Evolutionary conservation across 35 echinoderm and acorn worm genomes (phyloP), one percentile per base, ranked within the genome.

Genomic region (Ptychodera flava): DNA sequence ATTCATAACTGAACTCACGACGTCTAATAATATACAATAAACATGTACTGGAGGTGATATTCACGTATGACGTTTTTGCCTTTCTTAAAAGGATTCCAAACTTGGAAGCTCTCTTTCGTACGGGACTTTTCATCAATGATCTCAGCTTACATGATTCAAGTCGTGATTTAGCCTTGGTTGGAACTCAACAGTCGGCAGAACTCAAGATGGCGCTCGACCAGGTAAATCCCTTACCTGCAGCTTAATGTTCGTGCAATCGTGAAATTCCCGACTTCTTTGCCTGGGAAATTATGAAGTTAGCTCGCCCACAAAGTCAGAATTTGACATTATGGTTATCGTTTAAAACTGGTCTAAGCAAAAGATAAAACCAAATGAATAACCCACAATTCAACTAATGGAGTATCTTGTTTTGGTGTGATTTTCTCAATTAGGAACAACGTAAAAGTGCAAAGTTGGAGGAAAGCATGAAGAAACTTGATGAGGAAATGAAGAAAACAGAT

Each of bases 191-290:
- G 35, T 97, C 95, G 6, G 92, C 95, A 0, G 95, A 97, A 84
- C 90, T 97, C 76, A 97, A 97, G 80, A 36, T 97, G 81, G 95
- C 95, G 32, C 85, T 97, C 35, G 95, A 97, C 77, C 95, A 94
- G 90, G 92, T 93, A 90, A 86, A 31, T 0, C n/a, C 0, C 86
- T 27, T 27, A 22, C 15, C 28, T 88, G 0, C 28, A 37, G 31
- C 31, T n/a, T n/a, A n/a, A n/a, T n/a, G n/a, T n/a, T n/a, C n/a
- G n/a, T n/a, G n/a, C n/a, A n/a, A n/a, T n/a, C n/a, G n/a, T n/a
- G n/a, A n/a, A n/a, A n/a, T n/a, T n/a, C n/a, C n/a, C n/a, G n/a
- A n/a, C n/a, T n/a, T n/a, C n/a, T n/a, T n/a, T n/a, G n/a, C n/a
- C n/a, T n/a, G n/a, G n/a, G n/a, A n/a, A n/a, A n/a, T n/a, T n/a